Conservation (phyloP, 2,797 vertebrate species). For the Hoplostethus mediterraneus region DNA sequence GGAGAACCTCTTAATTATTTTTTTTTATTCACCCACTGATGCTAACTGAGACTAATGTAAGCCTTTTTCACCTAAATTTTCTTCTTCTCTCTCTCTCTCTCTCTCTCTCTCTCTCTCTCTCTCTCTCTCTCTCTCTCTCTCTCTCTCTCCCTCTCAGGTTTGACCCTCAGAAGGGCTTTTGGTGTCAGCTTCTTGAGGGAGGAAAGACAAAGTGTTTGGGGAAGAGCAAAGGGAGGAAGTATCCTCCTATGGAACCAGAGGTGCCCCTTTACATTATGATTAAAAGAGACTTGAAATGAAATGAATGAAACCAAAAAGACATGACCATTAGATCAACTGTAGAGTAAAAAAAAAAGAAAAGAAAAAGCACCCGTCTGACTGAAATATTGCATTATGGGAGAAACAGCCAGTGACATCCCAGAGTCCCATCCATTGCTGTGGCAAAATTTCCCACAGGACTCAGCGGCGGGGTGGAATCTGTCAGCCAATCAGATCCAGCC, state of each 20-base stretch:
- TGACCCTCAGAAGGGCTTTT: constrained; percentile 97
- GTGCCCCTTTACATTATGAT: constrained; percentile 75
- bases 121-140: constrained; percentile 4
- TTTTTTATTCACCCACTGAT: constrained; percentile 51
- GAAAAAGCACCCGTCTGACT: constrained; percentile 33
- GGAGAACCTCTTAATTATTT: constrained; percentile 62
- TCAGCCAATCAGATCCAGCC: constrained; percentile 67
- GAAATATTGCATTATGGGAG: constrained; percentile 26
- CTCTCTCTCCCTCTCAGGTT: constrained; percentile 83
- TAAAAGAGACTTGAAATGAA: not conserved
- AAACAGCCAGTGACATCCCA: constrained; percentile 36
- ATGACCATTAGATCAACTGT: constrained; percentile 26
- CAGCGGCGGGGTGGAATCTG: constrained; percentile 54
- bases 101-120: constrained; percentile 7
- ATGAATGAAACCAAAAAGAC: not conserved
- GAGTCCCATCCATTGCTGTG: constrained; percentile 37
- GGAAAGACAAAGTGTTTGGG: constrained; percentile 97
- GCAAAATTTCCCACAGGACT: constrained; percentile 65
- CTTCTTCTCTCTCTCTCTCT: not conserved
- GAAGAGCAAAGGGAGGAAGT: constrained; percentile 96
- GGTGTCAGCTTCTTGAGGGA: constrained; percentile 96
- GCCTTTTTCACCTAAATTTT: not conserved
- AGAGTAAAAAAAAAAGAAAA: constrained; percentile 2
- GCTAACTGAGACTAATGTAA: constrained; percentile 32
- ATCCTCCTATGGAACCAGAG: constrained; percentile 95